Evolutionary conservation across 2,888 invertebrate species (phyloP).

Genomic region (Tetanocera ferruginea): DNA sequence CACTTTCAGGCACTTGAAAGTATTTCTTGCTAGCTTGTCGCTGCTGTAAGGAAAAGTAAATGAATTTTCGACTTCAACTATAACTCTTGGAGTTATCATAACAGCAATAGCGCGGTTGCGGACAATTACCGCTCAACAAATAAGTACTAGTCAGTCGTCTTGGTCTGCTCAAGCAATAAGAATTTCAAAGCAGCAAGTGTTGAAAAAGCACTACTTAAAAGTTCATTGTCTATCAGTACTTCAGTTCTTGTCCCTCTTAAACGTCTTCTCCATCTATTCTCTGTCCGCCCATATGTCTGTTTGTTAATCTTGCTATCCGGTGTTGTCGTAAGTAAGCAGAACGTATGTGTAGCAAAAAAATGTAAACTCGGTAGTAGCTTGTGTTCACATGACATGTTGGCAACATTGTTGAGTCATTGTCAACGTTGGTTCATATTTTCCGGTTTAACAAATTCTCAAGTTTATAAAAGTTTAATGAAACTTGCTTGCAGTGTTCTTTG

Average conservation of each 20-base stretch:
- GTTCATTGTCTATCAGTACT: background rate
- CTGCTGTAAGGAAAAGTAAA: background rate
- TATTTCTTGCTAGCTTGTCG: background rate
- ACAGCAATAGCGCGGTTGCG: background rate
- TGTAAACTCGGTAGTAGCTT: background rate
- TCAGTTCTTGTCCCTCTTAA: background rate
- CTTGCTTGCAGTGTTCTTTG: background rate
- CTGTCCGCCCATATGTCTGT: background rate
- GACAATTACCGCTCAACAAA: constrained; percentile 7
- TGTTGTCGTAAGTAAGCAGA: background rate
- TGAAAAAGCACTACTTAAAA: background rate
- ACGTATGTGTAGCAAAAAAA: background rate
- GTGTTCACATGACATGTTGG: background rate
- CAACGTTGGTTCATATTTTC: constrained; percentile 2
- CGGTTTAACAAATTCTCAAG: background rate
- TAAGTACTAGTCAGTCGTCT: too few species aligned
- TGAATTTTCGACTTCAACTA: background rate
- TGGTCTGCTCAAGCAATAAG: background rate
- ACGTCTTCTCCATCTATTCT: background rate
- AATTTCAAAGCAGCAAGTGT: background rate
- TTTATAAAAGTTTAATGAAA: background rate
- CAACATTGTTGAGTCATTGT: constrained; percentile 22
- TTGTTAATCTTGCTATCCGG: too few species aligned
- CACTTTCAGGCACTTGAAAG: background rate
- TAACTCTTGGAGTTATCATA: background rate